Evolutionary conservation across 2,888 invertebrate species (phyloP).

Genomic region (Tyria jacobaeae): DNA sequence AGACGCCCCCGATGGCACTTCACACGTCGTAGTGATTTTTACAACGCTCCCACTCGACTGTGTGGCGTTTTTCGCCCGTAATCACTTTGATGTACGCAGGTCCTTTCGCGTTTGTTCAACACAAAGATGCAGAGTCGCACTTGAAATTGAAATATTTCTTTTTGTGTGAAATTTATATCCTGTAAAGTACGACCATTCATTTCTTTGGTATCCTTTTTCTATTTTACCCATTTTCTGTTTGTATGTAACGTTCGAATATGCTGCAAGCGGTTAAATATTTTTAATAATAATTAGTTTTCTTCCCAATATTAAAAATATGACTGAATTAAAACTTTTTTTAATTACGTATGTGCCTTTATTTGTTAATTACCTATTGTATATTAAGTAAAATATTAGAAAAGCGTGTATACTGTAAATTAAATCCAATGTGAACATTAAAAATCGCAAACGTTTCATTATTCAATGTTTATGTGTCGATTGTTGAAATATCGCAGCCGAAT

Average conservation of each 20-base stretch:
- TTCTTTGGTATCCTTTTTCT: not conserved
- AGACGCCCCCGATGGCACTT: slow-evolving; percentile 82
- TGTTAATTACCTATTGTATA: too few relatives aligned
- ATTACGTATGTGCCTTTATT: too few relatives aligned
- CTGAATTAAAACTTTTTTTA: too few relatives aligned
- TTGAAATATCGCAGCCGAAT: slow-evolving; percentile 66
- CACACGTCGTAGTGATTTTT: slow-evolving; percentile 85
- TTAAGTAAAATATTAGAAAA: too few relatives aligned
- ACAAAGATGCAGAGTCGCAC: slow-evolving; percentile 41
- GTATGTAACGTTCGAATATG: not conserved
- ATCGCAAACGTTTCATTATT: slow-evolving; percentile 56
- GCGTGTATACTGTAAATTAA: too few relatives aligned
- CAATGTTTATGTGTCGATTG: slow-evolving; percentile 73
- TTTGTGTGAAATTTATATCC: slow-evolving; percentile 18
- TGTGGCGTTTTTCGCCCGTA: slow-evolving; percentile 78
- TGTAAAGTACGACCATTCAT: not conserved
- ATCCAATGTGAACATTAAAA: slow-evolving; percentile 17
- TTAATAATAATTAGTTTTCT: too few relatives aligned
- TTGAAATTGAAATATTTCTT: slow-evolving; percentile 49
- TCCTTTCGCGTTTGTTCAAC: slow-evolving; percentile 45
- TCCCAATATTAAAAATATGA: too few relatives aligned
- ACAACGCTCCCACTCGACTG: slow-evolving; percentile 80
- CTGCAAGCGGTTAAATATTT: too few relatives aligned
- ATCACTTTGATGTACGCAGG: slow-evolving; percentile 79
- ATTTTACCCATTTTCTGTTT: not conserved